Evolutionary conservation across 2,113 vertebrate genomes (phyloP).

Genomic region (Lanius collurio): DNA sequence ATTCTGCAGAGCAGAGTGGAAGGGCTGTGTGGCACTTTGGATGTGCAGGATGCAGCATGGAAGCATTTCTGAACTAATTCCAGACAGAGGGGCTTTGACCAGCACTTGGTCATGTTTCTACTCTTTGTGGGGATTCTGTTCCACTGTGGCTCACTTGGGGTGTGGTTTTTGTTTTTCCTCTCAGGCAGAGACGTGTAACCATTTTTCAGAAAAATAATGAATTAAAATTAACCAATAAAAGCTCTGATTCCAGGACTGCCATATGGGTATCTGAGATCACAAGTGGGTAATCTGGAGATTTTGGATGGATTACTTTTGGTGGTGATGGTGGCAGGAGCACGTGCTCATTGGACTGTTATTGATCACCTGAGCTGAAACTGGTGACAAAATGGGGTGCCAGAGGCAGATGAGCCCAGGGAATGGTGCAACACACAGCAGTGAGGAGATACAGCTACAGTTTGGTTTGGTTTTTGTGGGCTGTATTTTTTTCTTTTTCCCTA

Average conservation of each 20-base stretch:
- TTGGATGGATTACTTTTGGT: background rate
- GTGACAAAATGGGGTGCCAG: background rate
- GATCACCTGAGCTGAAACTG: background rate
- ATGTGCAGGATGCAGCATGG: too few species aligned
- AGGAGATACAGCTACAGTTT: background rate
- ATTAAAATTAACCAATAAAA: background rate
- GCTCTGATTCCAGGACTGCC: background rate
- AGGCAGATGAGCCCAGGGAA: background rate
- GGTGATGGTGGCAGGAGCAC: background rate
- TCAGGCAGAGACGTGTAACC: background rate
- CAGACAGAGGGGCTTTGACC: background rate
- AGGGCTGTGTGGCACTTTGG: background rate
- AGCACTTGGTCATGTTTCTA: rapidly evolving
- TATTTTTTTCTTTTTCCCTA: background rate
- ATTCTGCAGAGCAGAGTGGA: rapidly evolving
- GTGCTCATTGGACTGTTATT: background rate
- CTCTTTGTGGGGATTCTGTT: background rate
- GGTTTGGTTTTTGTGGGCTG: too few species aligned
- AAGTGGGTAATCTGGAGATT: background rate
- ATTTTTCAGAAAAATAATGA: background rate
- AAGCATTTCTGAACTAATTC: background rate
- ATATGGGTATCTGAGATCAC: background rate
- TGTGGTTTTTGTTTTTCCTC: background rate
- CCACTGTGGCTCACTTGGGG: background rate
- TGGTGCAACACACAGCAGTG: background rate